Conservation (phyloP, 2,888 invertebrate species). For the Microctonus hyperodae region DNA sequence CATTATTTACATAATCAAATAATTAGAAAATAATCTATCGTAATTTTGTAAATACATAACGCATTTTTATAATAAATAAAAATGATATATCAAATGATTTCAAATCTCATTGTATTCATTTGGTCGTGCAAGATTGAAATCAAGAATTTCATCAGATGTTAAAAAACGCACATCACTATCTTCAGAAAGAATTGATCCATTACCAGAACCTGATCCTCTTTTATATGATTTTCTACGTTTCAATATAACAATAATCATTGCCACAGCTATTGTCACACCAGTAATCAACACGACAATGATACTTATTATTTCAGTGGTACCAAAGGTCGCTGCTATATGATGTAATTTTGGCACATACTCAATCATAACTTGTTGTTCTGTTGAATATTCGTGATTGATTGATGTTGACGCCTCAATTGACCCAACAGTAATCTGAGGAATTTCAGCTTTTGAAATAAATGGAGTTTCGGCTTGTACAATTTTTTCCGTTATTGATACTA, state of each 20-base stretch:
- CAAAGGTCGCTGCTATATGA: constrained; percentile 20
- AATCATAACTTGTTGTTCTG: constrained; percentile 14
- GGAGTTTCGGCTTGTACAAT: constrained; percentile 33
- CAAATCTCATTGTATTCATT: constrained; percentile 47
- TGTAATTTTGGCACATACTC: constrained; percentile 17
- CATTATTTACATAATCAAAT: constrained; percentile 15
- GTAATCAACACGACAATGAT: constrained; percentile 48
- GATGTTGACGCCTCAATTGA: constrained; percentile 17
- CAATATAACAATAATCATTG: constrained; percentile 40
- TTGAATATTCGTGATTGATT: background rate
- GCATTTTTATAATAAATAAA: background rate
- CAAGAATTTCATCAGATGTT: constrained; percentile 66
- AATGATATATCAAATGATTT: constrained; percentile 6
- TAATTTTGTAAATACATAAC: background rate
- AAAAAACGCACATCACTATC: constrained; percentile 68
- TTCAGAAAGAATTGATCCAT: constrained; percentile 58
- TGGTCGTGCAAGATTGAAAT: constrained; percentile 64
- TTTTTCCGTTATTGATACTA: background rate
- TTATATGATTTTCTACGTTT: constrained; percentile 49
- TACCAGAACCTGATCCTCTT: constrained; percentile 40
- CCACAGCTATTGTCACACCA: constrained; percentile 43
- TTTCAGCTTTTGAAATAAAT: constrained; percentile 16
- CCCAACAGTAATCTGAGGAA: constrained; percentile 29
- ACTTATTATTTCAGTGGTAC: constrained; percentile 44
- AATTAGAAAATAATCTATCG: background rate